phyloP scores from a whole-genome alignment of 2,797 vertebrate genomes.

The Sternarchorhynchus goeldii region DNA sequence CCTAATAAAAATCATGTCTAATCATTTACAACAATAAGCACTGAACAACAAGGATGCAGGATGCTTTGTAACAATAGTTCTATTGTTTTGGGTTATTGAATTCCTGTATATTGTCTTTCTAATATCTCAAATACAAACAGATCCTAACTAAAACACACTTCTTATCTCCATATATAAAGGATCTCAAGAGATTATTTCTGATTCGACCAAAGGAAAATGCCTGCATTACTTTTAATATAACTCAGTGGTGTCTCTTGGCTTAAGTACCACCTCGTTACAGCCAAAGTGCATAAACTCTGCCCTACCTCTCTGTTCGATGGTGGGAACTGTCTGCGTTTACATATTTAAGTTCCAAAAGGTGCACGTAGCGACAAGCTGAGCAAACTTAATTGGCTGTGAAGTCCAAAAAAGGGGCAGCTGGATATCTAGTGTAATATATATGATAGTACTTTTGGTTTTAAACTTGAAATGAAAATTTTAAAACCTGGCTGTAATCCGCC shows the following conservation, averaged over 20 bases:
- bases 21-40: conserved; percentile 37
- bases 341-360: conserved; percentile 42
- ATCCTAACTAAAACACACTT: background rate
- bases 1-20: conserved; percentile 48
- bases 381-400: conserved; percentile 32
- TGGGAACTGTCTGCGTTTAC: conserved; percentile 16
- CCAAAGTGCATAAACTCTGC: conserved; percentile 23
- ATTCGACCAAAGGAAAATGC: background rate
- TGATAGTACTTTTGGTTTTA: conserved; percentile 6
- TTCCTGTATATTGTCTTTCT: too few relatives aligned
- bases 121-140: background rate
- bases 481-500: conserved; percentile 33
- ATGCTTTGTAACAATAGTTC: background rate
- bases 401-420: background rate
- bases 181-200: too few relatives aligned
- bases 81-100: background rate
- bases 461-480: conserved; percentile 5
- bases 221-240: conserved; percentile 6
- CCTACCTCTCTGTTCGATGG: conserved; percentile 24
- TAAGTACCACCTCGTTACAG: conserved; percentile 36
- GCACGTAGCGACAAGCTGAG: background rate
- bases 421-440: background rate
- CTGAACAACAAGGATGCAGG: conserved; percentile 31
- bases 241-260: conserved; percentile 20
- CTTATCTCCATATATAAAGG: background rate